Base-by-base conservation (phyloP, 2,113 vertebrate genomes). In the Pangasianodon hypophthalmus region DNA sequence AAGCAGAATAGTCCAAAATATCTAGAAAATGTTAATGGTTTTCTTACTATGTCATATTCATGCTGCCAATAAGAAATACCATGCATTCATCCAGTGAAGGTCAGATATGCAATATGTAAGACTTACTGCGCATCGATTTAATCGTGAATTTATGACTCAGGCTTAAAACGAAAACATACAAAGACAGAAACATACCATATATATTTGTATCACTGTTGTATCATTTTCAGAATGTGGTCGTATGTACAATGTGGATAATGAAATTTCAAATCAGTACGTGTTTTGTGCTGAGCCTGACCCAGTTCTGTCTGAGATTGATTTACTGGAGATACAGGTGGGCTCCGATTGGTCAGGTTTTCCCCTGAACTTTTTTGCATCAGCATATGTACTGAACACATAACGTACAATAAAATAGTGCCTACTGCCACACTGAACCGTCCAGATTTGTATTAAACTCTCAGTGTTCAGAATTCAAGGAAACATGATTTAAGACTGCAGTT, bases 241-340 rank as follows among this genome's bases (percentile, higher is more conserved):
- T 77, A 6, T 88, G 64, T 44, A 71, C 48, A 56, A 46, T 44
- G 26, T 81, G 71, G 89, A 81, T 32, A 24, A 32, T 50, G 18
- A 62, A 29, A 44, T 88, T 44, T 29, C 3, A 19, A 7, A 62
- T 44, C 75, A 75, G 50, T 81, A 14, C 13, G 2, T 14, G 54
- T 48, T 83, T 80, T 69, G 37, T 50, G 87, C 89, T 73, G 80
- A 62, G 56, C 56, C 37, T 77, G 71, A 88, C 21, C 67, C 67
- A 32, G 77, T 73, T 91, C 90, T 89, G 88, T 89, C 71, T 84
- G 84, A 91, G 87, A 62, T 87, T 6, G 52, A 26, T 67, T 79
- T 13, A 21, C 81, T 77, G 87, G 77, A 26, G 52, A 32, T 71
- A 3, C 60, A 48, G 58, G 62, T 60, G 87, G n/a, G n/a, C 60